Evolutionary conservation across 1,140 invertebrate genomes (phyloP).

Genomic region (Coptotermes formosanus): DNA sequence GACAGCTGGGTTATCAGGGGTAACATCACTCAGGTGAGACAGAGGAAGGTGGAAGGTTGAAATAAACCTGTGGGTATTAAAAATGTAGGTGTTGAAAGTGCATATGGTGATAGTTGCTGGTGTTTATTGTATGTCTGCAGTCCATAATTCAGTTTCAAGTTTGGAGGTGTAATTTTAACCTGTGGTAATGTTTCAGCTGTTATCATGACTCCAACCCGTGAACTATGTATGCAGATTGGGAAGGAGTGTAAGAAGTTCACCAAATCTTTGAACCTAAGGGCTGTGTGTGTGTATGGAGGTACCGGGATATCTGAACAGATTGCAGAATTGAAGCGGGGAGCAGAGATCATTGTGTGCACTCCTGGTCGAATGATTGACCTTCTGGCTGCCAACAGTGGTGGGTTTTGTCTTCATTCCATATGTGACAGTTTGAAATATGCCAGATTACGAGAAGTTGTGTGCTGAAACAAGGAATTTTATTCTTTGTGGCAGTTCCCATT

Average conservation of each 20-base stretch:
- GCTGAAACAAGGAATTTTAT: background rate
- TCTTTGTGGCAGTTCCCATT: background rate
- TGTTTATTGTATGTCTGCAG: too few relatives aligned
- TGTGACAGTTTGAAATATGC: background rate
- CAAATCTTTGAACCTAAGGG: conserved; percentile 79
- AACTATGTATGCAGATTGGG: conserved; percentile 98
- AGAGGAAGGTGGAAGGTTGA: too few relatives aligned
- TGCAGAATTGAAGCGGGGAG: conserved; percentile 95
- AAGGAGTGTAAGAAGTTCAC: conserved; percentile 96
- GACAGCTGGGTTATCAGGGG: too few relatives aligned
- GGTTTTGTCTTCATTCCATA: too few relatives aligned
- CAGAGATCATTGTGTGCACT: conserved; percentile 98
- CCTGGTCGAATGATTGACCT: conserved; percentile 99
- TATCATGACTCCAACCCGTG: conserved; percentile 97
- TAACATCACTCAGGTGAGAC: too few relatives aligned
- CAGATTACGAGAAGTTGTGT: background rate
- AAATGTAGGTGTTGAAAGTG: too few relatives aligned
- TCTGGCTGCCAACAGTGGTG: conserved; percentile 94
- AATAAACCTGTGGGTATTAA: too few relatives aligned
- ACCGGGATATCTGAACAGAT: conserved; percentile 98
- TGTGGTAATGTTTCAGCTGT: conserved; percentile 57
- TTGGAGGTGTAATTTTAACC: too few relatives aligned
- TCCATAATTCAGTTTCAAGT: too few relatives aligned
- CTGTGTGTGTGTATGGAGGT: conserved; percentile 98
- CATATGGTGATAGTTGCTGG: too few relatives aligned